Evolutionary conservation across 2,797 vertebrate species (phyloP), one percentile per base, ranked within the genome.

Genomic region (Anomalospiza imberbis): DNA sequence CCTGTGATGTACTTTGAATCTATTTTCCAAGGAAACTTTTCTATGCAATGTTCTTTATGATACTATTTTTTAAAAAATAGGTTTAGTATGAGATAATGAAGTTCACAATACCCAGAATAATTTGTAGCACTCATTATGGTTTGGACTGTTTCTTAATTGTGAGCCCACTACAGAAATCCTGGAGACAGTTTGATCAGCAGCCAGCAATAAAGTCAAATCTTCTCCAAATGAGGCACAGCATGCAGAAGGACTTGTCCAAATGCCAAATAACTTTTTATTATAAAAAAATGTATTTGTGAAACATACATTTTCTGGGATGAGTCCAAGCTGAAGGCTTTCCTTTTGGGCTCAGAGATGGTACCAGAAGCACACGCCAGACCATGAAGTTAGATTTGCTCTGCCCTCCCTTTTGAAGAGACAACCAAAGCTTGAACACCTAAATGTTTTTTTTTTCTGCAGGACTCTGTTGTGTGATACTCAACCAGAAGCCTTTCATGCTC

Each of bases 281-380:
- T 84, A 75, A 77, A 42, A 83, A 88, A 81, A 83, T 1, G 0
- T 38, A 67, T 60, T 83, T 55, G 50, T 57, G 62, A 34, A 88
- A 71, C n/a, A 76, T 13, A 6, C 19, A 26, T 84, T 77, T 45
- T 50, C 61, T 88, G 70, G 32, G 68, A 21, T 0, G 2, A 86
- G 14, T 63, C 26, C 61, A 86, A 63, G 36, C 5, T 18, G 57
- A n/a, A 57, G 11, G 9, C 14, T 67, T 60, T 54, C 25, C 16
- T 55, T 17, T 31, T 6, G 31, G 63, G 31, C 34, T 68, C 25
- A 26, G 11, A 29, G 28, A 34, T 36, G 20, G 15, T 7, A 48
- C 18, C 20, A 74, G 48, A 42, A 74, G 18, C 2, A 1, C 10
- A 17, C 0, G 1, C 7, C 26, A 73, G 65, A 51, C 13, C 0